These are phyloP conservation scores for Zeuzera pyrina DNA, from an alignment of 2,888 invertebrate species.

Conservation along the genomic window DNA sequence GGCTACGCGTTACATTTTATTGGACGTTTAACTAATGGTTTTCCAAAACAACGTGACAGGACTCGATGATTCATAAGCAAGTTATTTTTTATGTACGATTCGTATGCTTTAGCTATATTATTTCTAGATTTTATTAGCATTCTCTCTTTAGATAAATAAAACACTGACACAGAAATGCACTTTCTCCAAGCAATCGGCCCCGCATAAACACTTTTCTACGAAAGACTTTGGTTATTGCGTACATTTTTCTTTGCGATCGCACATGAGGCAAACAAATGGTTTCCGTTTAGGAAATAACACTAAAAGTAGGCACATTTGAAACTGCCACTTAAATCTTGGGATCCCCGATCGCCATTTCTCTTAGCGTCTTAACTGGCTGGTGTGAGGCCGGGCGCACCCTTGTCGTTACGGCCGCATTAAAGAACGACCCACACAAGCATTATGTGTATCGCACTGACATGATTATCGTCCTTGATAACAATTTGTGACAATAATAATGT, in stretches of 20 bases:
- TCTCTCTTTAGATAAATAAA: too few relatives aligned
- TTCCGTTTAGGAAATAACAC: slow-evolving; percentile 70
- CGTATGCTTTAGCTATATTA: too few relatives aligned
- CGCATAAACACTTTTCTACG: slow-evolving; percentile 40
- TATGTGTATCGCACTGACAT: slow-evolving; percentile 18
- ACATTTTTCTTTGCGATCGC: slow-evolving; percentile 54
- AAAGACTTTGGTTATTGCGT: slow-evolving; percentile 39
- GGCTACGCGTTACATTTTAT: slow-evolving; percentile 37
- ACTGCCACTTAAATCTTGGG: slow-evolving; percentile 70
- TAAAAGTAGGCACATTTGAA: slow-evolving; percentile 71
- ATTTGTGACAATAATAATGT: too few relatives aligned
- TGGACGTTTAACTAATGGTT: slow-evolving; percentile 50
- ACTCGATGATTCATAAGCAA: slow-evolving; percentile 38
- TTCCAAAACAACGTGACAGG: slow-evolving; percentile 44
- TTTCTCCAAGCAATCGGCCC: slow-evolving; percentile 22
- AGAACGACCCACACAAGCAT: slow-evolving; percentile 34
- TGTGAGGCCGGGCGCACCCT: slow-evolving; percentile 37
- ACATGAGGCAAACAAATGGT: slow-evolving; percentile 64
- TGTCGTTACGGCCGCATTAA: slow-evolving; percentile 44
- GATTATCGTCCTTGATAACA: too few relatives aligned
- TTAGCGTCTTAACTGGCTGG: slow-evolving; percentile 51
- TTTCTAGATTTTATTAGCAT: too few relatives aligned
- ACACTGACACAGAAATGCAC: too few relatives aligned
- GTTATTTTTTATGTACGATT: slow-evolving; percentile 4
- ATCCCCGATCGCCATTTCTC: slow-evolving; percentile 67